Percentiles rank a stretch among this genome's conserved stretches.
phyloP scores from a whole-genome alignment of 2,113 vertebrate genomes.

The Nycticebus coucang region DNA sequence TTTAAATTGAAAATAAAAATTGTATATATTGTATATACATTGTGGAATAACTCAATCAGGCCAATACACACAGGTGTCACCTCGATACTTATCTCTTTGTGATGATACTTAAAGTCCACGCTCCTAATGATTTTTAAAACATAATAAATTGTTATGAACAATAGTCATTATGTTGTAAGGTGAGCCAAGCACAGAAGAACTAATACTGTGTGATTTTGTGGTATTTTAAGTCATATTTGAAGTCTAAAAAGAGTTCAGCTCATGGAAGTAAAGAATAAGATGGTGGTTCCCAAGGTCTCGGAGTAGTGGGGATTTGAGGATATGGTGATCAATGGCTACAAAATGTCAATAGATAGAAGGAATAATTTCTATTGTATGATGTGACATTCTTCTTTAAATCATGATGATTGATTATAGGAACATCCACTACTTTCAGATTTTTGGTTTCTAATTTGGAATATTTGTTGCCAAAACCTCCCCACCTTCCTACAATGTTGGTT shows the following conservation, averaged over 20 bases:
- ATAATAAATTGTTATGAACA: neutral
- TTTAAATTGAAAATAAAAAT: neutral
- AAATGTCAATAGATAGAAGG: neutral
- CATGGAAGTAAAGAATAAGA: neutral
- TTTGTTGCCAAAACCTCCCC: neutral
- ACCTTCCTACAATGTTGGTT: neutral
- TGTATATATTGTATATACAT: neutral
- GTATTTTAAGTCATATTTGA: neutral
- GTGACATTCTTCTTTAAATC: neutral
- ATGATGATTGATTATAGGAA: neutral
- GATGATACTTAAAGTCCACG: neutral
- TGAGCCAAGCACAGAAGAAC: neutral
- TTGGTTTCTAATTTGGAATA: neutral
- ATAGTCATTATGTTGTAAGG: neutral
- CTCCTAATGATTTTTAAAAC: neutral
- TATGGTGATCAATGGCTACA: neutral
- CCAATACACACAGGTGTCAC: neutral
- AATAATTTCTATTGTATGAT: neutral
- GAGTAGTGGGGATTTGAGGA: fast-evolving
- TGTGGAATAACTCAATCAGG: neutral
- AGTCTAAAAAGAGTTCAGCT: neutral
- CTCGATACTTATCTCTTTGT: fast-evolving
- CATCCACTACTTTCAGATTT: neutral
- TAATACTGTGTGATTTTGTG: neutral
- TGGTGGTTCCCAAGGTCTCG: neutral